Evolutionary conservation across 2,797 vertebrate species (phyloP), one percentile per base, ranked within the genome.

Genomic region (Sebastes trivittatus): DNA sequence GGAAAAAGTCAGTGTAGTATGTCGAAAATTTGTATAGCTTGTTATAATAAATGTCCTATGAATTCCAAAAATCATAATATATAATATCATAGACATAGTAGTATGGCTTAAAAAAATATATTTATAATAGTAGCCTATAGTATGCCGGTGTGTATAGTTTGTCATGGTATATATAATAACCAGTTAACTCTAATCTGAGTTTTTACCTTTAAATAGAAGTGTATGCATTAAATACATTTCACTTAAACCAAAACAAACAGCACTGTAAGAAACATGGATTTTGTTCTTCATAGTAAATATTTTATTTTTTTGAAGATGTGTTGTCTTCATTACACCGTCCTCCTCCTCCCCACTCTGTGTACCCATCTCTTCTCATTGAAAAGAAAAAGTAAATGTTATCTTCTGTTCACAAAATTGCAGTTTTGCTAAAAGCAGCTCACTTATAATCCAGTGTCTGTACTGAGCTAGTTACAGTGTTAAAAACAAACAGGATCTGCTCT

Each of bases 361-460:
- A 56, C 32, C 5, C 23, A 4, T 60, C 80, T 61, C 6, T 14
- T 60, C 52, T 52, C 27, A 34, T 1, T 20, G 14, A 20, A 61
- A 30, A 38, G 11, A 13, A 14, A 54, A 30, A 30, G 11, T 22
- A 14, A 54, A 32, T 9, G 4, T 11, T 16, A 1, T 13, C 27
- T 34, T 64, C 67, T 16, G 4, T 67, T 62, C 32, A 27, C 42
- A 76, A 60, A 42, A 18, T 30, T 59, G 11, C 34, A 11, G n/a
- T 49, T 61, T 30, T n/a, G 22, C 77, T 66, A 42, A 60, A 70
- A 78, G 56, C 64, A 74, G 71, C 22, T 70, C 22, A 27, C 7
- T 18, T 52, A 32, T 16, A 16, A 64, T 87, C 81, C 81, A 87
- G 78, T 81, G 78, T 83, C 13, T 74, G 46, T 38, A 77, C 70